phyloP scores from a whole-genome alignment of 2,888 invertebrate species.

The Drosophila paracracens region DNA sequence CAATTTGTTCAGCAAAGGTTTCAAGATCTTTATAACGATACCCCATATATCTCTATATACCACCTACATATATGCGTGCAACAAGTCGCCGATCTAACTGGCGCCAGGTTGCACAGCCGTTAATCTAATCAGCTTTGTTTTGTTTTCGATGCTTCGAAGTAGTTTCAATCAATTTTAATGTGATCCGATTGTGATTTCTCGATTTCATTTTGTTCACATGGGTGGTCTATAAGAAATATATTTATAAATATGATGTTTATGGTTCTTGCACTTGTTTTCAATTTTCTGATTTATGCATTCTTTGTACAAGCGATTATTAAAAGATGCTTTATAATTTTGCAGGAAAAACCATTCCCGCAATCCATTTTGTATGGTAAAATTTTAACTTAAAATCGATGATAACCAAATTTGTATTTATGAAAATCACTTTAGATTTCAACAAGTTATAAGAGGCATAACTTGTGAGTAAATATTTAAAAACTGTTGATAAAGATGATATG shows the following conservation, averaged over 20 bases:
- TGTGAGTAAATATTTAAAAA: neutral
- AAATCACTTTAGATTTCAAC: neutral
- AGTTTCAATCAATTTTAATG: constrained; percentile 15
- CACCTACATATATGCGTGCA: constrained; percentile 10
- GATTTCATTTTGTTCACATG: constrained; percentile 14
- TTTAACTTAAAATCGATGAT: no score
- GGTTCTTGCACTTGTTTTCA: neutral
- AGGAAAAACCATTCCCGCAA: neutral
- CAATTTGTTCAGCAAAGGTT: constrained; percentile 42
- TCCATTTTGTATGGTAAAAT: neutral
- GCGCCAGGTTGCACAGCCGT: constrained; percentile 37
- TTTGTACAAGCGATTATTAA: neutral
- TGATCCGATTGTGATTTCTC: constrained; percentile 18
- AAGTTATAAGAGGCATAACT: no score
- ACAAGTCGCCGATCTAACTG: constrained; percentile 18
- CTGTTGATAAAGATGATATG: neutral
- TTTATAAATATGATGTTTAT: neutral
- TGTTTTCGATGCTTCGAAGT: constrained; percentile 7
- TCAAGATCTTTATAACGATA: constrained; percentile 7
- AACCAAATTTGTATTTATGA: no score
- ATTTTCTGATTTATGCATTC: neutral
- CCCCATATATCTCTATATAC: constrained; percentile 5
- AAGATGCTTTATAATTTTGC: neutral
- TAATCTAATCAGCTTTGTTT: constrained; percentile 40
- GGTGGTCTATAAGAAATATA: constrained; percentile 29